Conservation (phyloP, 2,797 vertebrate genomes). For the Callimico goeldii region DNA sequence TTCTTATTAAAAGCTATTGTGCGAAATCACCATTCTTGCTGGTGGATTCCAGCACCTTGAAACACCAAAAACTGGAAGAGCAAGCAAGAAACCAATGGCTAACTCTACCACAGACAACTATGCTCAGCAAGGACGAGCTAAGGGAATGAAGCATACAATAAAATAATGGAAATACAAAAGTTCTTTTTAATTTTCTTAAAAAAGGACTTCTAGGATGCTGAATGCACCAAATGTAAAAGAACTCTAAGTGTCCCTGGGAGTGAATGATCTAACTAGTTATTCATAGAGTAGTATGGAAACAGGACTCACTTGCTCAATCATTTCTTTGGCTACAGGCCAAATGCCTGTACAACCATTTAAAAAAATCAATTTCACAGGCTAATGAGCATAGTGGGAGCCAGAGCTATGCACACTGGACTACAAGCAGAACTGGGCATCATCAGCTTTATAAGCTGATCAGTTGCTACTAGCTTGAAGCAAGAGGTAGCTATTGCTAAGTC, state of each 20-base stretch:
- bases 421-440: not conserved
- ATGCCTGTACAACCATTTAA: not conserved
- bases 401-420: not conserved
- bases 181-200: not conserved
- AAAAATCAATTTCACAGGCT: conserved; percentile 54
- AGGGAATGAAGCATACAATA: not conserved
- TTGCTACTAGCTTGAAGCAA: not conserved
- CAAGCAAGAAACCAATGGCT: not conserved
- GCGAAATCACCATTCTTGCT: not conserved
- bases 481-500: conserved; percentile 6
- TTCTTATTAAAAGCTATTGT: not conserved
- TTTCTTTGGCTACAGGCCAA: conserved; percentile 27
- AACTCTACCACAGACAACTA: not conserved
- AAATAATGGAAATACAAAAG: conserved; percentile 3
- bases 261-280: not conserved
- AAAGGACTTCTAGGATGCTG: conserved; percentile 13
- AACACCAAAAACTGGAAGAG: not conserved
- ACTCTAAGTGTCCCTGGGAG: not conserved
- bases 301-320: not conserved
- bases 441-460: not conserved
- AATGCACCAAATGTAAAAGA: not conserved
- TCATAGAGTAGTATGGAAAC: not conserved
- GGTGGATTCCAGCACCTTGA: not conserved
- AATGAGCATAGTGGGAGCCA: conserved; percentile 35
- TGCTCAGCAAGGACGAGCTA: not conserved